These are phyloP conservation scores for Drosophila equinoxialis DNA, from an alignment of 1,140 invertebrate genomes.

Conservation along the genomic window DNA sequence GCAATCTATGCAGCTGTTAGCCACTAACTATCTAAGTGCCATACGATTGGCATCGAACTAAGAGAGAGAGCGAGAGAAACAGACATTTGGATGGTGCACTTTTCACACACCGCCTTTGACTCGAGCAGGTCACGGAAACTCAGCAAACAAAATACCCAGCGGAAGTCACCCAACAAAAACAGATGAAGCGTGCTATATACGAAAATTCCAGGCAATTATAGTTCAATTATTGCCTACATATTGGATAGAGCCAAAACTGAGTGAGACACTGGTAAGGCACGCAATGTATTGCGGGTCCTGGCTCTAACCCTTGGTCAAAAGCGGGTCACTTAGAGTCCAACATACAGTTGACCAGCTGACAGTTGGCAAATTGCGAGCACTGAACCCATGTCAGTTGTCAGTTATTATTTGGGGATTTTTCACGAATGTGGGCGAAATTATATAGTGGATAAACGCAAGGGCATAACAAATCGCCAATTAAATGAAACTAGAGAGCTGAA, in stretches of 20 bases:
- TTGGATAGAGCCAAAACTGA: slow-evolving; percentile 4
- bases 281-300: slow-evolving; percentile 23
- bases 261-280: slow-evolving; percentile 38
- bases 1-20: slow-evolving; percentile 65
- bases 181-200: slow-evolving; percentile 63
- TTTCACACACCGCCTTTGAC: slow-evolving; percentile 47
- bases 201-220: slow-evolving; percentile 68
- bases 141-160: slow-evolving; percentile 12
- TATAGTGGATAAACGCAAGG: slow-evolving; percentile 1
- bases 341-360: slow-evolving; percentile 57
- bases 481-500: background rate
- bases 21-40: slow-evolving; percentile 25
- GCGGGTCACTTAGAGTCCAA: slow-evolving; percentile 38
- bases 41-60: slow-evolving; percentile 61
- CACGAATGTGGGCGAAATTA: slow-evolving; percentile 17
- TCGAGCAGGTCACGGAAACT: slow-evolving; percentile 34
- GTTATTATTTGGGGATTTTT: slow-evolving; percentile 32
- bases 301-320: slow-evolving; percentile 33
- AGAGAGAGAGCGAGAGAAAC: no score
- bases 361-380: slow-evolving; percentile 59
- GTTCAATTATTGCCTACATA: slow-evolving; percentile 70
- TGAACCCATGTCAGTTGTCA: slow-evolving; percentile 70
- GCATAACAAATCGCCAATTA: background rate
- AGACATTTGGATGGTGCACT: slow-evolving; percentile 11
- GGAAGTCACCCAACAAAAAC: slow-evolving; percentile 31